Base-by-base conservation (phyloP, 2,888 invertebrate species). In the Chloromyia formosa region DNA sequence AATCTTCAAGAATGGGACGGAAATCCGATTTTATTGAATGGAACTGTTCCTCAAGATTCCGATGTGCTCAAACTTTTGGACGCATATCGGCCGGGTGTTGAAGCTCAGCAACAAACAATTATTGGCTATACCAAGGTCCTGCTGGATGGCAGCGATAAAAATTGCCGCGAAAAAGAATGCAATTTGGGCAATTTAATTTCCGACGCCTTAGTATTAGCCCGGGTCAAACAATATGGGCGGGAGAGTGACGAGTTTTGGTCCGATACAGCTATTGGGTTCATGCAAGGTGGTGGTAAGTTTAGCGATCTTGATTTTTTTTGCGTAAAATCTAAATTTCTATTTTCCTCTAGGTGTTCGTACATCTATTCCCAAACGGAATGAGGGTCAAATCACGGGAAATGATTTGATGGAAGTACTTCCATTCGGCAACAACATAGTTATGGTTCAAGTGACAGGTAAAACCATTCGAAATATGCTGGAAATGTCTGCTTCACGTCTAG, bases 101-200 rank as follows among this genome's bases (percentile, higher is more conserved):
- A 86, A 5, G 86, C 85, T 35, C 81, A 91, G 75, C 88, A 90
- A 10, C 84, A 86, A 22, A 80, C 84, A 54, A 84, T 89, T 1
- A 86, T 94, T 7, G 96, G 95, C 0, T 86, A 84, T 9, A 90
- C 93, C 0, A 89, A 88, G 74, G 94, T 95, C 0, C 83, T 89
- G 64, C 86, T 96, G 53, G 91, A 94, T 76, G 93, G 93, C 0
- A 83, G 86, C 4, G 80, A 85, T 1, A 81, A 83, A 40, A 83
- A 84, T 0, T 96, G 96, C 81, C 88, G 95, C 49, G 81, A 87
- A 27, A 78, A 79, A 49, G 96, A 97, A 84, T 96, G 96, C 82
- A 95, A 94, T 83, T 85, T 96, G 79, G 96, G 95, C 1, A 95
- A 95, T 83, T 83, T 95, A 20, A 87, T 95, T 72, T 85, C 93